Percentiles rank a stretch among this genome's conserved stretches.
phyloP scores from a whole-genome alignment of 2,888 invertebrate species.

The Netelia inedita region DNA sequence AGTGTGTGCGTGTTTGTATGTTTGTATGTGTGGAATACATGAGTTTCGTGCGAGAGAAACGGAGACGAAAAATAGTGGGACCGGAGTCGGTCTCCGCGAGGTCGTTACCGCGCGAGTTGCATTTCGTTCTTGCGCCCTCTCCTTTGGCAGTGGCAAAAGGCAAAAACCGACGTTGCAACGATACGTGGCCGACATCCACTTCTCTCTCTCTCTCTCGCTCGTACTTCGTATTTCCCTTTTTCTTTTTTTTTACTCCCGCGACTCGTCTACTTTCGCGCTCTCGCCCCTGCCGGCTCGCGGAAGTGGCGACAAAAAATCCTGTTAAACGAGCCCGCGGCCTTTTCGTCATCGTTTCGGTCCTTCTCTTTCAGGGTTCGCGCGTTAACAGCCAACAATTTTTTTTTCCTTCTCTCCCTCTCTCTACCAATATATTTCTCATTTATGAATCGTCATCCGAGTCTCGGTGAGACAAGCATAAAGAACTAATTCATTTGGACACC shows the following conservation, averaged over 20 bases:
- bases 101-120: conserved; percentile 78
- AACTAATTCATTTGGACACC: conserved; percentile 16
- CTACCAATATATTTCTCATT: conserved; percentile 64
- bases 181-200: conserved; percentile 69
- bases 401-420: conserved; percentile 19
- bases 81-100: conserved; percentile 78
- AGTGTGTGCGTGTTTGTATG: conserved; percentile 1
- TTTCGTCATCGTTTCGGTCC: conserved; percentile 67
- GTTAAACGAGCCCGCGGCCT: conserved; percentile 77
- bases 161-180: conserved; percentile 77
- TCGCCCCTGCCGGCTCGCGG: conserved; percentile 62
- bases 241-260: conserved; percentile 31
- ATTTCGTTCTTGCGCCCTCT: conserved; percentile 59
- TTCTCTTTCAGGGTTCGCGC: conserved; percentile 22
- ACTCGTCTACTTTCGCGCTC: conserved; percentile 51
- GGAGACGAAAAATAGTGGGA: conserved; percentile 69
- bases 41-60: conserved; percentile 50
- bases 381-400: conserved; percentile 26
- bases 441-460: conserved; percentile 57
- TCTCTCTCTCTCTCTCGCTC: conserved; percentile 26
- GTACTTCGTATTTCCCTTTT: conserved; percentile 16
- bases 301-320: conserved; percentile 73
- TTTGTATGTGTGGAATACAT: not conserved
- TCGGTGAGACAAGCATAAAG: conserved; percentile 22
- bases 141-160: conserved; percentile 69